Base-by-base conservation (phyloP, 2,113 vertebrate species). In the Coptodon bakossiorum region DNA sequence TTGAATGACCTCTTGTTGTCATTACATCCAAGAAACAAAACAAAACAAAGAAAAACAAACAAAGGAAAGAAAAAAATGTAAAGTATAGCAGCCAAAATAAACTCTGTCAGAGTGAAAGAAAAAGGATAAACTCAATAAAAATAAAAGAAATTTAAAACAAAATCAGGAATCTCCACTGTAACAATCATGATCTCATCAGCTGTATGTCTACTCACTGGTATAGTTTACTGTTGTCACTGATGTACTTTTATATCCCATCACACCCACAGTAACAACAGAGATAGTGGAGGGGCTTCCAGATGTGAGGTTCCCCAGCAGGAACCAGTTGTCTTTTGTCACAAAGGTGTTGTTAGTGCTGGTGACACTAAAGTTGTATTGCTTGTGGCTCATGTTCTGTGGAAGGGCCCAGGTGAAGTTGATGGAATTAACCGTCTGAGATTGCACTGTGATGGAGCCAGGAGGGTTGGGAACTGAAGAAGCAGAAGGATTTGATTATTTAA, bases 401-500 rank as follows among this genome's bases (percentile, higher is more conserved):
- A 3, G 2, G 13, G 31, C 1, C 96, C 95, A 96, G 52, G 56
- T 90, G 34, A 96, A 92, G 16, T 76, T 94, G 66, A 96, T 94
- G 79, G 93, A 92, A 0, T 8, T 1, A 19, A 82, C 83, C 3
- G 85, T 94, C 84, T 93, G 88, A 17, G 10, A 87, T 10, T 1
- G 27, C 56, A 93, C 90, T 3, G 0, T 31, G 68, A 96, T 89
- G 61, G 29, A 1, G 13, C 94, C 89, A 24, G 96, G 95, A 68
- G 94, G 94, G 56, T 57, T 95, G 9, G 95, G 94, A 92, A 92
- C 95, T 96, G 68, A 80, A 53, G 54, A 27, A 59, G 56, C n/a
- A 66, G 24, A 5, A 83, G 10, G 6, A 43, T 71, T 76, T 76
- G 1, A 5, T 76, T 29, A 76, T 17, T 29, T 2, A 3, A 71